phyloP scores from a whole-genome alignment of 2,888 invertebrate genomes.

The Papilio demoleus region DNA sequence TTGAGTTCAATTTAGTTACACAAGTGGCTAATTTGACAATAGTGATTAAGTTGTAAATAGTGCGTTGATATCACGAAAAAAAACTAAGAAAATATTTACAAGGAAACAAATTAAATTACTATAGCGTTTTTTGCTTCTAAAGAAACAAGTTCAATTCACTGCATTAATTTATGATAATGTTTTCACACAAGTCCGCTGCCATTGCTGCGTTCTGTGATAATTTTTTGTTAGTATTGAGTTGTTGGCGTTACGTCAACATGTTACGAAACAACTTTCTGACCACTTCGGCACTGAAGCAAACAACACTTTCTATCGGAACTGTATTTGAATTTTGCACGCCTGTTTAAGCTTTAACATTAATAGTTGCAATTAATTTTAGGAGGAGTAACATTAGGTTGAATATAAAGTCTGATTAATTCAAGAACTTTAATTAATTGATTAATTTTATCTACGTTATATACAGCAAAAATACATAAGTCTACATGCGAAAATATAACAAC shows the following conservation, averaged over 20 bases:
- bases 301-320: conserved; percentile 35
- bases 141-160: conserved; percentile 3
- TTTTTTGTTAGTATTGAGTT: conserved; percentile 30
- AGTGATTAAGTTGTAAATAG: neutral
- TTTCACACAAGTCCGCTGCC: conserved; percentile 3
- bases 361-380: neutral
- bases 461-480: no score
- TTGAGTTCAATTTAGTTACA: no score
- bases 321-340: conserved; percentile 34
- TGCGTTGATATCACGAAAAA: neutral
- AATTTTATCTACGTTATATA: no score
- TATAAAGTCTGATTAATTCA: no score
- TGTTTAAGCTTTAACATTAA: conserved; percentile 8
- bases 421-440: no score
- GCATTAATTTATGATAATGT: conserved; percentile 17
- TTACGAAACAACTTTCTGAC: conserved; percentile 42
- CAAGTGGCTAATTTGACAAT: neutral
- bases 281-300: conserved; percentile 33
- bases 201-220: conserved; percentile 15
- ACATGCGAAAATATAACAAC: no score
- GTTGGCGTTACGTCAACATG: conserved; percentile 31
- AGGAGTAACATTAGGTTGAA: no score
- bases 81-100: neutral
- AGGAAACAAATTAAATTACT: neutral
- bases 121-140: neutral